Conservation (phyloP, 1,140 invertebrate species). For the Bombus superbus region DNA sequence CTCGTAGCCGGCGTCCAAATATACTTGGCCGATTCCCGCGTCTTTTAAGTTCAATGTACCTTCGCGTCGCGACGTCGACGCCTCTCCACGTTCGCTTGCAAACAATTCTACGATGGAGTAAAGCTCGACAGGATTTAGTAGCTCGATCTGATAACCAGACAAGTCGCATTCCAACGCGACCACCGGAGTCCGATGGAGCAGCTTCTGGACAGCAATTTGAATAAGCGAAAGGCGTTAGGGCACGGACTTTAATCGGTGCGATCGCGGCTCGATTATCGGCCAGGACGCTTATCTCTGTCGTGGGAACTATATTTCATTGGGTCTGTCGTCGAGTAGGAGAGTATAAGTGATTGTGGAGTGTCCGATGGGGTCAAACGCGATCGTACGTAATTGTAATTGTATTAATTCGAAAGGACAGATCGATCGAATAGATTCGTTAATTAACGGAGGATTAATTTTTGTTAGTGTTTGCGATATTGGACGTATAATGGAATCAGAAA, state of each 20-base stretch:
- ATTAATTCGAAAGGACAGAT: not conserved
- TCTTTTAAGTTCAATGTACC: constrained; percentile 70
- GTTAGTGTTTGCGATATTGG: not conserved
- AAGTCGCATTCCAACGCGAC: constrained; percentile 12
- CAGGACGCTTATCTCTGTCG: not conserved
- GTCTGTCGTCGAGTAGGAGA: not conserved
- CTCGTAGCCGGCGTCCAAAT: constrained; percentile 63
- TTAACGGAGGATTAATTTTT: not conserved
- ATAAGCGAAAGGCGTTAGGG: not conserved
- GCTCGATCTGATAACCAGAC: constrained; percentile 29
- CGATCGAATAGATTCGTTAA: not conserved
- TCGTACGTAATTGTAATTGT: not conserved
- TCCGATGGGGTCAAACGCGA: not conserved
- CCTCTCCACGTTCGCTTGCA: constrained; percentile 21
- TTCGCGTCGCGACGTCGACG: constrained; percentile 17
- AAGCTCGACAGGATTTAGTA: not conserved
- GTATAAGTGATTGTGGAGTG: not conserved
- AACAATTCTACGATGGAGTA: constrained; percentile 27
- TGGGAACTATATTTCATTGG: not conserved
- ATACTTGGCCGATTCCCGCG: constrained; percentile 41
- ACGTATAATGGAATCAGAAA: not conserved
- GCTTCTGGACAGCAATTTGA: not conserved
- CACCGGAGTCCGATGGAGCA: not conserved
- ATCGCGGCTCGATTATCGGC: constrained; percentile 4
- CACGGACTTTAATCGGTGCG: not conserved